These are phyloP conservation scores for Chlamydotis undulata DNA, from an alignment of 2,113 vertebrate species.

Conservation along the genomic window DNA sequence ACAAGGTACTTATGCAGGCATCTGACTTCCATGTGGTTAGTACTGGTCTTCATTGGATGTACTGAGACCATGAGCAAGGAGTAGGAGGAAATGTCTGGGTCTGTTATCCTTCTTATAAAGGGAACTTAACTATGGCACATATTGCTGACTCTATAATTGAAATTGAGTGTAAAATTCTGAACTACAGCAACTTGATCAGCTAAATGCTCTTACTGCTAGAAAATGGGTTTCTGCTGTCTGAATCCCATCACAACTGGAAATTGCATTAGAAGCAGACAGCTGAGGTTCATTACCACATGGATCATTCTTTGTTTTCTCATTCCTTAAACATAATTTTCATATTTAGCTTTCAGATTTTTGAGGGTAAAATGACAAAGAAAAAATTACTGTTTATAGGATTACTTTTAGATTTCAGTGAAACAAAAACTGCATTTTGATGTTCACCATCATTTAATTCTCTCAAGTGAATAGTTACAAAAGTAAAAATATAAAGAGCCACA, in stretches of 20 bases:
- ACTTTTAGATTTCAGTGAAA: background rate
- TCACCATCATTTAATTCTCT: background rate
- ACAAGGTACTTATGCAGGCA: background rate
- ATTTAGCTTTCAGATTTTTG: background rate
- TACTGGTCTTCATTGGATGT: background rate
- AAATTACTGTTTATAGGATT: background rate
- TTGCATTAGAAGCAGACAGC: background rate
- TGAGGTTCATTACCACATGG: background rate
- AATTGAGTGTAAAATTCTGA: conserved; percentile 21
- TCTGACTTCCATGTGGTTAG: background rate
- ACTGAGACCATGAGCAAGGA: background rate
- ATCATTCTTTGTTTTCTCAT: background rate
- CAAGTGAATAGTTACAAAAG: background rate
- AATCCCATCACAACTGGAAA: background rate
- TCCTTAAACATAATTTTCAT: background rate
- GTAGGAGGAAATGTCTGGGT: background rate
- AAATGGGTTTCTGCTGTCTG: background rate
- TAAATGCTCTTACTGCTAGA: background rate
- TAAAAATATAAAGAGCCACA: background rate
- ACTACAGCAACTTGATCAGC: background rate
- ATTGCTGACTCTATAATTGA: background rate
- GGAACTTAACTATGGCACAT: background rate
- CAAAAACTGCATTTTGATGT: background rate
- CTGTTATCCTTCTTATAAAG: background rate
- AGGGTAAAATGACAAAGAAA: background rate